A percentile compares a stretch with the other conserved stretches of the same genome.
Evolutionary conservation across 2,113 vertebrate genomes (phyloP).

Genomic region (Synodontis membranacea): DNA sequence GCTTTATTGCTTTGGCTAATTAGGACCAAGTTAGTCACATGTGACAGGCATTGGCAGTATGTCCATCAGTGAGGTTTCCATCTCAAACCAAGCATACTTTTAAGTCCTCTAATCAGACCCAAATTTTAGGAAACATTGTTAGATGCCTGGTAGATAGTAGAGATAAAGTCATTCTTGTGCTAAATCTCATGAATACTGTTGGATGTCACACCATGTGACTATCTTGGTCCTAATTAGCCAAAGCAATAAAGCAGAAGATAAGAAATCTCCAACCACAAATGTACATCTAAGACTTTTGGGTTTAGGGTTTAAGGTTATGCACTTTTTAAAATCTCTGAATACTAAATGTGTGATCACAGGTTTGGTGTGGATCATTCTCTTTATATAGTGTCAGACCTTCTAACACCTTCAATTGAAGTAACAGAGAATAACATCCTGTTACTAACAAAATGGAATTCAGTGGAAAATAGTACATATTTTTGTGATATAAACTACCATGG

Average conservation of each 20-base stretch:
- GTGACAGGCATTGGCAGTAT: slow-evolving; percentile 66
- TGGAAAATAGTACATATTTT: neutral
- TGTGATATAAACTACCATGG: neutral
- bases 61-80: slow-evolving; percentile 27
- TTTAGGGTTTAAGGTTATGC: slow-evolving; percentile 7
- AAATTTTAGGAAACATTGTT: slow-evolving; percentile 22
- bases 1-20: slow-evolving; percentile 34
- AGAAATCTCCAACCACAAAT: neutral
- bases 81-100: slow-evolving; percentile 42
- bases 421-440: neutral
- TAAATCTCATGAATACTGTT: slow-evolving; percentile 9
- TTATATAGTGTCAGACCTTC: neutral
- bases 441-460: neutral
- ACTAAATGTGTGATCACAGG: neutral
- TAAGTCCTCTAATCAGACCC: slow-evolving; percentile 27
- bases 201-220: slow-evolving; percentile 9
- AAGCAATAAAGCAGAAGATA: slow-evolving; percentile 23
- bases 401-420: neutral
- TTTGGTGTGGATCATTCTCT: neutral
- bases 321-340: neutral
- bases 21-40: neutral
- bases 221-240: slow-evolving; percentile 8
- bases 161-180: slow-evolving; percentile 5
- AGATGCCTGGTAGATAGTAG: neutral
- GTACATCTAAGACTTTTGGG: neutral